These are phyloP conservation scores for Trichopria drosophilae DNA, from an alignment of 2,888 invertebrate species.

Conservation along the genomic window DNA sequence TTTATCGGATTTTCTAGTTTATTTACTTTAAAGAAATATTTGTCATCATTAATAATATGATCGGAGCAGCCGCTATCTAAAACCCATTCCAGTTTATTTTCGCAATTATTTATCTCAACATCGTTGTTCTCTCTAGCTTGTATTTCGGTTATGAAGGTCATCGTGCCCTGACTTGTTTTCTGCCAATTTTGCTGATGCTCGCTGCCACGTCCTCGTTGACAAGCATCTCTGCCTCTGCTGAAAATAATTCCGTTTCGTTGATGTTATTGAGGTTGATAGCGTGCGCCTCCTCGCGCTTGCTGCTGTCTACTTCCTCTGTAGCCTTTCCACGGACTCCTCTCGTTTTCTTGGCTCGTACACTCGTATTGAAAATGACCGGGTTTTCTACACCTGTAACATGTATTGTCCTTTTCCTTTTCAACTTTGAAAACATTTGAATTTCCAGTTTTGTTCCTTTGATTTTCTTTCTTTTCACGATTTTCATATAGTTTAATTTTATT, in stretches of 20 bases:
- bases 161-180: not conserved
- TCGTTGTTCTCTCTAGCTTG: conserved; percentile 2
- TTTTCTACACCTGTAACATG: conserved; percentile 28
- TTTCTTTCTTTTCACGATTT: conserved; percentile 20
- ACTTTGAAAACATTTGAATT: conserved; percentile 27
- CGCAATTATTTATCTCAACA: conserved; percentile 9
- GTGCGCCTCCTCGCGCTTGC: conserved; percentile 8
- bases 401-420: conserved; percentile 6
- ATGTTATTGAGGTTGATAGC: conserved; percentile 8
- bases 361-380: conserved; percentile 28
- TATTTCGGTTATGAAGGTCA: conserved; percentile 15
- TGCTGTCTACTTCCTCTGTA: conserved; percentile 1
- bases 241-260: conserved; percentile 9
- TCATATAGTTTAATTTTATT: conserved; percentile 30
- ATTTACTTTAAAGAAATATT: conserved; percentile 22
- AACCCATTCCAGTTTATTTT: conserved; percentile 22
- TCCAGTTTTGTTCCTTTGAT: conserved; percentile 10
- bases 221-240: conserved; percentile 15
- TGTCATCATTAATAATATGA: conserved; percentile 31
- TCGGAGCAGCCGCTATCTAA: conserved; percentile 31
- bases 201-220: conserved; percentile 7
- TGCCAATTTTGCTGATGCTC: conserved; percentile 2
- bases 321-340: not conserved
- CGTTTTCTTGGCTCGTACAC: conserved; percentile 8
- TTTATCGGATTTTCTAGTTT: conserved; percentile 27